Evolutionary conservation across 2,113 vertebrate species (phyloP).

Genomic region (Menidia beryllina): DNA sequence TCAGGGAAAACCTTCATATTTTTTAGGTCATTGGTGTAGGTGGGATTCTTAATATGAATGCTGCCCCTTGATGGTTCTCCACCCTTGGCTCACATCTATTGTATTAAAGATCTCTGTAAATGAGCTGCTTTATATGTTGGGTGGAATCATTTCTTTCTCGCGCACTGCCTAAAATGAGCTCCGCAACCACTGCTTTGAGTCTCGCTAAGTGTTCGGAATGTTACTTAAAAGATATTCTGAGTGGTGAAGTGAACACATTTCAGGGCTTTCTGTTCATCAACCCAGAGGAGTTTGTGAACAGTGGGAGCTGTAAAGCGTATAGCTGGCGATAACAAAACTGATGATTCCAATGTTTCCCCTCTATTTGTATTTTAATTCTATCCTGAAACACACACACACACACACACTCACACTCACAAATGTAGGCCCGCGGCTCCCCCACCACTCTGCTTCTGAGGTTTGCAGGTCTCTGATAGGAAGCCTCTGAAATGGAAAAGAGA

Average conservation of each 20-base stretch:
- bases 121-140: conserved; percentile 14
- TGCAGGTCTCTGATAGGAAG: conserved; percentile 78
- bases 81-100: conserved; percentile 29
- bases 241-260: conserved; percentile 65
- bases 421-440: conserved; percentile 62
- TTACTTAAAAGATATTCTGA: conserved; percentile 67
- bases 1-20: neutral
- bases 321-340: conserved; percentile 78
- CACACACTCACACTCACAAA: conserved; percentile 44
- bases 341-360: conserved; percentile 80
- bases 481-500: conserved; percentile 81
- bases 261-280: conserved; percentile 63
- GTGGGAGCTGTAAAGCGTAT: conserved; percentile 65
- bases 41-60: neutral
- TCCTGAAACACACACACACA: conserved; percentile 57
- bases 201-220: conserved; percentile 58
- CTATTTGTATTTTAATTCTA: conserved; percentile 81
- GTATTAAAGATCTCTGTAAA: conserved; percentile 11
- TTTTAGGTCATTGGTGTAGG: neutral
- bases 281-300: conserved; percentile 75
- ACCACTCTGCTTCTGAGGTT: conserved; percentile 77
- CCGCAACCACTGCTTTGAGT: conserved; percentile 24
- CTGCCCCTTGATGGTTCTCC: neutral
- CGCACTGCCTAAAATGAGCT: conserved; percentile 50
- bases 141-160: conserved; percentile 22